Percentiles rank a stretch among this genome's conserved stretches.
Conservation (phyloP, 2,113 vertebrate genomes). For the Macaca fascicularis region DNA sequence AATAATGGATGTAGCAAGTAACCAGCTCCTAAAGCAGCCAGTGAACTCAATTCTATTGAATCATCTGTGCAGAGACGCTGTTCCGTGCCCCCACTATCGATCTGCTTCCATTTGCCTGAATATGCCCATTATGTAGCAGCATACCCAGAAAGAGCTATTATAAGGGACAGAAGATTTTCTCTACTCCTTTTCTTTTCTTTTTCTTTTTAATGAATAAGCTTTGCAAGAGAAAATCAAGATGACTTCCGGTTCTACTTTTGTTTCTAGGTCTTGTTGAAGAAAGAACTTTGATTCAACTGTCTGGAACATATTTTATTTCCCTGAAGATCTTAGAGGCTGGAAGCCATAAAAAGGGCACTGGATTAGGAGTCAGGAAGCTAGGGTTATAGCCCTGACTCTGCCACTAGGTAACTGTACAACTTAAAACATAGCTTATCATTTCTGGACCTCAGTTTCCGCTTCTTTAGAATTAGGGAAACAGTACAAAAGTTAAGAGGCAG, state of each 20-base stretch:
- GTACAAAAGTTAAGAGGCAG: not conserved
- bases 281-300: slow-evolving; percentile 53
- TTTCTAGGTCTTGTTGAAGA: slow-evolving; percentile 53
- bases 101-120: slow-evolving; percentile 53
- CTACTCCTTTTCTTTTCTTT: not conserved
- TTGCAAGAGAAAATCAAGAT: slow-evolving; percentile 50
- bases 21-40: slow-evolving; percentile 31
- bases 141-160: slow-evolving; percentile 35
- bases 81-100: not conserved
- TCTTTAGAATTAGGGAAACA: slow-evolving; percentile 20
- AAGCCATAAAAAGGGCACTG: not conserved
- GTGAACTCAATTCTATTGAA: slow-evolving; percentile 24
- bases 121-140: slow-evolving; percentile 22
- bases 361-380: not conserved
- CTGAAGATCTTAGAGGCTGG: not conserved
- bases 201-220: slow-evolving; percentile 59
- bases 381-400: not conserved
- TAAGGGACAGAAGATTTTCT: slow-evolving; percentile 40
- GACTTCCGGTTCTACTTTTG: slow-evolving; percentile 37
- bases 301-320: slow-evolving; percentile 44
- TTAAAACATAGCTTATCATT: not conserved
- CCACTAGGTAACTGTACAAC: not conserved
- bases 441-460: slow-evolving; percentile 14
- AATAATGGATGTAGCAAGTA: slow-evolving; percentile 10
- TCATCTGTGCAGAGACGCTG: slow-evolving; percentile 31